A percentile compares a stretch with the other conserved stretches of the same genome.
phyloP scores from a whole-genome alignment of 1,140 invertebrate species.

The Hylaeus anthracinus region DNA sequence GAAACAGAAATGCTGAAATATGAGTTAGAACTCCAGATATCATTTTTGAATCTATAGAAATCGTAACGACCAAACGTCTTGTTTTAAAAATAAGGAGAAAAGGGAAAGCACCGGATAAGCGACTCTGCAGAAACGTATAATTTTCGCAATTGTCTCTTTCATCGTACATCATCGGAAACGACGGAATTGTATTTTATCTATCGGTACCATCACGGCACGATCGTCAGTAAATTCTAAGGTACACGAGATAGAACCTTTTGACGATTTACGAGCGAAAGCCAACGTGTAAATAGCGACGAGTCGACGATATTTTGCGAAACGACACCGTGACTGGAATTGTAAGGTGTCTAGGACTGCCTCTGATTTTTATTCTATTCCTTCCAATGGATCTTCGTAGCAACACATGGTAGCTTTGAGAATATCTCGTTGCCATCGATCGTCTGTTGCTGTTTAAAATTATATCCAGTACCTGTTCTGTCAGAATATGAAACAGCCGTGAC shows the following conservation, averaged over 20 bases:
- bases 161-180: slow-evolving; percentile 27
- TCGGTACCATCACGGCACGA: not conserved
- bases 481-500: not conserved
- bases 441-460: not conserved
- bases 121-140: not conserved
- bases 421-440: not conserved
- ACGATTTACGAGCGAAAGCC: slow-evolving; percentile 40
- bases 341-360: not conserved
- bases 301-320: slow-evolving; percentile 29
- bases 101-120: not conserved
- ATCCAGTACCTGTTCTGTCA: not conserved
- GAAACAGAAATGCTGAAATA: too few species aligned
- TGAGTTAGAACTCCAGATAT: too few species aligned
- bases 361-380: not conserved
- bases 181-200: slow-evolving; percentile 25
- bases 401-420: not conserved
- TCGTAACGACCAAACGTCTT: too few species aligned
- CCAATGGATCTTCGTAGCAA: not conserved
- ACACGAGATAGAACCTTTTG: slow-evolving; percentile 35
- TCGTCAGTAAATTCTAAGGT: slow-evolving; percentile 46
- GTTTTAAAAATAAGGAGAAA: not conserved
- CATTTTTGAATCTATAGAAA: too few species aligned
- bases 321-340: slow-evolving; percentile 32
- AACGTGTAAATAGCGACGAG: slow-evolving; percentile 36
- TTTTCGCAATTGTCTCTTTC: not conserved